Conservation (phyloP, 2,888 invertebrate species). For the Chloromyia formosa region DNA sequence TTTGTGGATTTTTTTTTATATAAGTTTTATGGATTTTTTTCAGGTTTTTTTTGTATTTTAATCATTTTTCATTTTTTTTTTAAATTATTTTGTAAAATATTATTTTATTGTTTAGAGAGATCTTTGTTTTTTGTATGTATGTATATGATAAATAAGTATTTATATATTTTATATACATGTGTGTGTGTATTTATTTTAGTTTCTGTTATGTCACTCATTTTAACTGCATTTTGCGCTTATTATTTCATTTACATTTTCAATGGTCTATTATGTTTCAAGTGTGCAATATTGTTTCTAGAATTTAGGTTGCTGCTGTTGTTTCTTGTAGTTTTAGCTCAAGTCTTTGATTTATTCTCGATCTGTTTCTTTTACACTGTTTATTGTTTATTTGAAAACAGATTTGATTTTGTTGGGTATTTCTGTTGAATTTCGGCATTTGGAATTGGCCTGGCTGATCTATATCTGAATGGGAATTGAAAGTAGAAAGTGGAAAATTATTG, state of each 20-base stretch:
- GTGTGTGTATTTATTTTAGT: no score
- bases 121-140: constrained; percentile 37
- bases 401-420: no score
- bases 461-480: not conserved
- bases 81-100: constrained; percentile 32
- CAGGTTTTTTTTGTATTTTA: no score
- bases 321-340: not conserved
- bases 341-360: not conserved
- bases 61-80: no score
- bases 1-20: no score
- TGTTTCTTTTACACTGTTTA: not conserved
- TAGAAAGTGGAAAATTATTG: not conserved
- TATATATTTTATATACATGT: no score
- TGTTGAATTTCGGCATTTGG: no score
- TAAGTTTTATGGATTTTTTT: no score
- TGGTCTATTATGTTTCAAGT: constrained; percentile 24
- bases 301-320: not conserved
- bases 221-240: not conserved
- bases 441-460: no score
- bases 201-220: constrained; percentile 23
- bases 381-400: no score
- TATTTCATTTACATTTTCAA: constrained; percentile 13
- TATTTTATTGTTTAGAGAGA: constrained; percentile 36
- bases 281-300: not conserved
- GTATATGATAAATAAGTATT: constrained; percentile 32